Evolutionary conservation across 2,888 invertebrate species (phyloP).

Genomic region (Anorthoa munda): DNA sequence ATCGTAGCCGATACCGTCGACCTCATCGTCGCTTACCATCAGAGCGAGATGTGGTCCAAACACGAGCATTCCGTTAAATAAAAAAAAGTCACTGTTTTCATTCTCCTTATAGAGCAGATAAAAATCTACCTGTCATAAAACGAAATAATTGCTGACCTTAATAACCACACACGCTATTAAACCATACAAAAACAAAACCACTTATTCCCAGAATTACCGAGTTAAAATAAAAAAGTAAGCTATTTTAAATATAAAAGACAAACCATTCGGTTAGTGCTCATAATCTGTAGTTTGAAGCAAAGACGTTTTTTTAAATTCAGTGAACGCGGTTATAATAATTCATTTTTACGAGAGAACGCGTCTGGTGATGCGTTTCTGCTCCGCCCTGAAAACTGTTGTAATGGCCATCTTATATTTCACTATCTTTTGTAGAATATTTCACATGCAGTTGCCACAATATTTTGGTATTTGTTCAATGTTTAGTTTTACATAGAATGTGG

Average conservation of each 20-base stretch:
- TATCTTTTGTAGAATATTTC: slow-evolving; percentile 77
- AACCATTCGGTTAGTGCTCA: slow-evolving; percentile 72
- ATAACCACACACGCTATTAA: neutral
- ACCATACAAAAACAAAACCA: slow-evolving; percentile 25
- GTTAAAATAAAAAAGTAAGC: slow-evolving; percentile 40
- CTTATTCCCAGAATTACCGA: slow-evolving; percentile 37
- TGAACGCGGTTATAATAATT: slow-evolving; percentile 87
- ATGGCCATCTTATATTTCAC: slow-evolving; percentile 84
- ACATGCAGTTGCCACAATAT: slow-evolving; percentile 62
- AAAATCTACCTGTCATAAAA: neutral
- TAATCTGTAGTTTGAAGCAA: slow-evolving; percentile 75
- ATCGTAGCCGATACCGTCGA: neutral
- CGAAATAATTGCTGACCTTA: neutral
- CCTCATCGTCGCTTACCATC: no score
- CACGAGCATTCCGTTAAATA: no score
- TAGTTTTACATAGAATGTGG: slow-evolving; percentile 12
- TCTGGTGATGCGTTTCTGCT: slow-evolving; percentile 85
- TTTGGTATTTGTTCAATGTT: slow-evolving; percentile 24
- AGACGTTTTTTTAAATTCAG: slow-evolving; percentile 88
- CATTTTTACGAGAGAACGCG: slow-evolving; percentile 88
- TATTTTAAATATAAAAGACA: slow-evolving; percentile 67
- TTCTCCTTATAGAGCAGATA: neutral
- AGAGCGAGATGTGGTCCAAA: no score
- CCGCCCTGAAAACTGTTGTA: slow-evolving; percentile 84
- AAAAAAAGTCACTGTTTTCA: neutral